A percentile compares a stretch with the other conserved stretches of the same genome.
phyloP scores from a whole-genome alignment of 2,888 invertebrate genomes.

The Chesias legatella region DNA sequence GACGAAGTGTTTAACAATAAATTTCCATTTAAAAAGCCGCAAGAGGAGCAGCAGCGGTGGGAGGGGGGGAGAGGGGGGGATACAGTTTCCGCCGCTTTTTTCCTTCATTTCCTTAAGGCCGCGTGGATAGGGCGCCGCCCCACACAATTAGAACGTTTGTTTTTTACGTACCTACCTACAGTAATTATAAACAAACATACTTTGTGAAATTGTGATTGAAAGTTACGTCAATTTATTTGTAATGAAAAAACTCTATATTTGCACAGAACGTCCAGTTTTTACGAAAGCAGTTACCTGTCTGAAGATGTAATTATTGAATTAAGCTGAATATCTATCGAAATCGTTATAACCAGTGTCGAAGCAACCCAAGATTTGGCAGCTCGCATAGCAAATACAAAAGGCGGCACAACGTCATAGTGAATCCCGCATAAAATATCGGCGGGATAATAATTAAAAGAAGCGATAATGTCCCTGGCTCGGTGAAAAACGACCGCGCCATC shows the following conservation, averaged over 20 bases:
- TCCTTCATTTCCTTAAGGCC: constrained; percentile 78
- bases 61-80: constrained; percentile 46
- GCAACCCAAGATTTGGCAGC: constrained; percentile 2
- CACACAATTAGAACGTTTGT: constrained; percentile 68
- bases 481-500: constrained; percentile 78
- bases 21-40: constrained; percentile 80
- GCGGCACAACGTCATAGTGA: constrained; percentile 20
- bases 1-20: constrained; percentile 80
- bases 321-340: no score
- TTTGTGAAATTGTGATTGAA: constrained; percentile 30
- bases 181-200: constrained; percentile 42
- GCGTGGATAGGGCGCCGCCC: constrained; percentile 67
- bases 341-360: no score
- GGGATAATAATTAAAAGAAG: constrained; percentile 80
- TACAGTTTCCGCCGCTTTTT: constrained; percentile 75
- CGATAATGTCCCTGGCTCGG: constrained; percentile 76
- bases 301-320: no score
- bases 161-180: constrained; percentile 39
- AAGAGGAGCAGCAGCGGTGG: constrained; percentile 44
- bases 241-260: no score
- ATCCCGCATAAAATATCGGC: constrained; percentile 68
- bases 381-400: constrained; percentile 33
- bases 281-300: no score
- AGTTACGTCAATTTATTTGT: constrained; percentile 14
- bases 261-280: no score